A percentile compares a stretch with the other conserved stretches of the same genome.
These are phyloP conservation scores for Epiperipatus broadwayi DNA, from an alignment of 2,888 invertebrate genomes.

Conservation along the genomic window DNA sequence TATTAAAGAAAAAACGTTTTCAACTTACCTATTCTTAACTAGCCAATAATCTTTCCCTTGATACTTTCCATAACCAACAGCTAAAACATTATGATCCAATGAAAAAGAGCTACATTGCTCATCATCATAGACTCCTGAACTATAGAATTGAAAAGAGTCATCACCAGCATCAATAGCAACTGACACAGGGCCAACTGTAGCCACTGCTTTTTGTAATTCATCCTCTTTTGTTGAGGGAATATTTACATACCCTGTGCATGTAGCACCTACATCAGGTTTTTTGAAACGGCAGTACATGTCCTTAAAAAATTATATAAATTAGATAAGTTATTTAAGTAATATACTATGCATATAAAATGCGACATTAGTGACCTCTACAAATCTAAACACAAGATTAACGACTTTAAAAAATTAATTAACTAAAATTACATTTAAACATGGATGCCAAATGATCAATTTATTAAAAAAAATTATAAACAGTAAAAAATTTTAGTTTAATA, in stretches of 20 bases:
- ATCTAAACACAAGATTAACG: no score
- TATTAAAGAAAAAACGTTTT: no score
- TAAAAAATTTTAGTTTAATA: no score
- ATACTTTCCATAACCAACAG: conserved; percentile 51
- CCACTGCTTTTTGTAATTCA: conserved; percentile 53
- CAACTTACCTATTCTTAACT: no score
- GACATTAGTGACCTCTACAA: no score
- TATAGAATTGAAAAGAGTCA: conserved; percentile 63
- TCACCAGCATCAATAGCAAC: conserved; percentile 76
- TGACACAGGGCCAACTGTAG: conserved; percentile 61
- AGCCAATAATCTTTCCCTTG: conserved; percentile 55
- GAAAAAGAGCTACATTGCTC: conserved; percentile 45
- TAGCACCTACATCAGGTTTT: conserved; percentile 47
- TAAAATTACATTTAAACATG: no score
- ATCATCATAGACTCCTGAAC: conserved; percentile 50
- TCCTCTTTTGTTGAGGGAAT: conserved; percentile 50
- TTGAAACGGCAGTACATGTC: conserved; percentile 34
- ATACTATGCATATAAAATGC: no score
- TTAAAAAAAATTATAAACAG: no score
- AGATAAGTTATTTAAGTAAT: no score
- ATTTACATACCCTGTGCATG: conserved; percentile 58
- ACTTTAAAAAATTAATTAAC: no score
- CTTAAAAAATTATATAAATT: no score
- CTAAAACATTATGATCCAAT: conserved; percentile 68
- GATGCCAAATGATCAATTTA: no score